phyloP scores from a whole-genome alignment of 1,140 invertebrate species.

The Mizuhopecten yessoensis region DNA sequence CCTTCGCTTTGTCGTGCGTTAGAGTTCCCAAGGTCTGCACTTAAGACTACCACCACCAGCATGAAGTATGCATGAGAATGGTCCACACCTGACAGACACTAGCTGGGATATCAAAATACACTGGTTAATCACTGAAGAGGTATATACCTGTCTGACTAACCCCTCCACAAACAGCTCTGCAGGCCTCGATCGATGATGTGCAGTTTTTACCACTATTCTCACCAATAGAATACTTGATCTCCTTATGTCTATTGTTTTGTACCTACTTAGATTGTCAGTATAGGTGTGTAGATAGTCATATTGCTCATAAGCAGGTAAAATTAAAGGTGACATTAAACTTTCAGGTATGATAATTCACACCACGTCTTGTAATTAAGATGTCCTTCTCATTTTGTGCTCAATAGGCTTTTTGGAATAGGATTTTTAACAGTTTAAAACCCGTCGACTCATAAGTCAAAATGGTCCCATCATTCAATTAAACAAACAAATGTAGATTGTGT shows the following conservation, averaged over 20 bases:
- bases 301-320: background rate
- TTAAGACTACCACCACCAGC: background rate
- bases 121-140: background rate
- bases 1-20: background rate
- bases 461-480: background rate
- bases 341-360: background rate
- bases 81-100: constrained; percentile 4
- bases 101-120: constrained; percentile 18
- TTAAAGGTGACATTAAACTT: background rate
- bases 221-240: background rate
- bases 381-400: background rate
- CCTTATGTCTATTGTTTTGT: background rate
- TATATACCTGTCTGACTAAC: background rate
- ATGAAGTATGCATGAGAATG: constrained; percentile 33
- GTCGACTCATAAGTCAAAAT: too few species aligned
- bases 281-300: background rate
- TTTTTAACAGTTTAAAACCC: too few species aligned
- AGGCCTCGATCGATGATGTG: background rate
- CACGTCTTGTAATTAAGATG: background rate
- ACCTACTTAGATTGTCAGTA: background rate
- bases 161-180: background rate
- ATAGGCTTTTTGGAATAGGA: background rate
- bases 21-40: constrained; percentile 20
- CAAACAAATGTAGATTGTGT: too few species aligned
- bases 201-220: background rate